Evolutionary conservation across 2,888 invertebrate genomes (phyloP).

Genomic region (Andrena fulva): DNA sequence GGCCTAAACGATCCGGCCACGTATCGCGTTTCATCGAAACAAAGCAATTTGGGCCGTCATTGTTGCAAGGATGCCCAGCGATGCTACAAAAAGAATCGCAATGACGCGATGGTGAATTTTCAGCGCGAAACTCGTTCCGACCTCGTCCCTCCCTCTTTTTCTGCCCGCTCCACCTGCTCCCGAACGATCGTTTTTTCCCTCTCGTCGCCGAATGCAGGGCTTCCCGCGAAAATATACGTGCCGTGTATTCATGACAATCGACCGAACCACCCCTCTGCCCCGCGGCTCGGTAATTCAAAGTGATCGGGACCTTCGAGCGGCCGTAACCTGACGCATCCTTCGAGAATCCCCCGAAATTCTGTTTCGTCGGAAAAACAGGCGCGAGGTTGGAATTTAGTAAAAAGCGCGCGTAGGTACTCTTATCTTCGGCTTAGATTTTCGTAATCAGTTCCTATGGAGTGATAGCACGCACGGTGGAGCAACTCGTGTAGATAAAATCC

Average conservation of each 20-base stretch:
- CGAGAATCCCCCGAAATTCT: background rate
- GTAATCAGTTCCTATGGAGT: too few species aligned
- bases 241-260: conserved; percentile 43
- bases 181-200: conserved; percentile 59
- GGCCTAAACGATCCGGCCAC: background rate
- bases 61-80: conserved; percentile 16
- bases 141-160: conserved; percentile 64
- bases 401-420: too few species aligned
- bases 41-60: conserved; percentile 6
- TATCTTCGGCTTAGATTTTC: too few species aligned
- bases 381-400: too few species aligned
- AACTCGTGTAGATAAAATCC: background rate
- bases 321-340: conserved; percentile 14
- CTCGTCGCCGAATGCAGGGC: conserved; percentile 47
- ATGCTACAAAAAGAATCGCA: conserved; percentile 47
- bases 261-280: conserved; percentile 14
- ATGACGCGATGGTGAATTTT: conserved; percentile 63
- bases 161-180: conserved; percentile 70
- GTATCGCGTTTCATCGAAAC: background rate
- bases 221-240: conserved; percentile 62
- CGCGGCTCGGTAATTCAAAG: conserved; percentile 13
- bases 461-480: background rate
- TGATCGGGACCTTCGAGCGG: conserved; percentile 30
- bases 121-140: conserved; percentile 65
- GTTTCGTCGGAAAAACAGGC: background rate